Base-by-base conservation (phyloP, 2,888 invertebrate species). In the Sisyra terminalis region DNA sequence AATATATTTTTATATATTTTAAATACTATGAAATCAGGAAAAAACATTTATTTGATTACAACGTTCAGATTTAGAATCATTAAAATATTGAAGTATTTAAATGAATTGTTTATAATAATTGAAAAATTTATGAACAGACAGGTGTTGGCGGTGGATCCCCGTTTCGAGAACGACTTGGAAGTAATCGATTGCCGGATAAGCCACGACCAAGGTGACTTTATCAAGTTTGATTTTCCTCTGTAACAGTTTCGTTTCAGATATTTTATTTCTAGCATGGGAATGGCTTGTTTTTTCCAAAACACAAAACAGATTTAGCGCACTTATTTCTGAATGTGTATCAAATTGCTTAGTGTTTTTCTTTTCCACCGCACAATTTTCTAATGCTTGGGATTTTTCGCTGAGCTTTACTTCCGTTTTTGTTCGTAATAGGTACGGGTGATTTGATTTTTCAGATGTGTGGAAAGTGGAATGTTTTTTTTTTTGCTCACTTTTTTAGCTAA, bases 121-220 rank as follows among this genome's bases (percentile, higher is more conserved):
- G 7, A 5, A 24, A 24, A 5, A 24, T 24, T 24, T 24, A 24
- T 24, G 7, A 9, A 42, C 42, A 73, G 73, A 70, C 67, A 54
- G 68, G 66, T 54, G 63, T 65, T 53, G 68, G 67, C 44, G 67
- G 70, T 47, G 84, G 77, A 66, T 87, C 86, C 52, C 86, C 87
- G 54, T 88, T 87, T 70, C 73, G 89, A 58, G 90, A 89, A 66
- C 76, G 89, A 49, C 72, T 88, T 50, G 88, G 88, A 60, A 88
- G 87, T 69, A 88, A 86, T 60, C 77, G 88, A 46, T 69, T 87
- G 55, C 79, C 83, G 50, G 88, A 89, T 62, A 73, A 78, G 56
- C 72, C 73, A 46, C 73, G 87, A 60, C 85, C 88, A 64, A 82
- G 87, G 82, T 84, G 59, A 52, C 24, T 17, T 40, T 14, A 24